These are phyloP conservation scores for Tympanuchus pallidicinctus DNA, from an alignment of 2,113 vertebrate species.

Conservation along the genomic window DNA sequence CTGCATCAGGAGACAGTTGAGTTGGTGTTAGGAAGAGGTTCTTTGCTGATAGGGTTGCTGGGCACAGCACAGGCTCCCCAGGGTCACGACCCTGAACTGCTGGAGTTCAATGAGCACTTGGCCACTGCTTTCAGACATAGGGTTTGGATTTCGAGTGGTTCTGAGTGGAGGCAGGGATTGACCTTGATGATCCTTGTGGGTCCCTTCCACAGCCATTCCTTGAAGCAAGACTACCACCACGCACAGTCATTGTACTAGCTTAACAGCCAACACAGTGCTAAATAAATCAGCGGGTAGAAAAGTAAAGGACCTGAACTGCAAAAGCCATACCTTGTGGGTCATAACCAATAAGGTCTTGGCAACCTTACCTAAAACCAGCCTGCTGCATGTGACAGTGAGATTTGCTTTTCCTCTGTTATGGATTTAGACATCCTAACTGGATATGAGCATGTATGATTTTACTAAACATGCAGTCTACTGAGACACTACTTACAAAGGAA, in stretches of 20 bases:
- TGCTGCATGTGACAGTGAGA: not conserved
- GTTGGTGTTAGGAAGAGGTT: not conserved
- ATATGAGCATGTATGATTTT: not conserved
- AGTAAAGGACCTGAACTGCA: not conserved
- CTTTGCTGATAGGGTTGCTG: not conserved
- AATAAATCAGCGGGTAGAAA: not conserved
- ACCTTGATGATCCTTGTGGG: not conserved
- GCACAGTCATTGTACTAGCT: not conserved
- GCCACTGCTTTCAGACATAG: not conserved
- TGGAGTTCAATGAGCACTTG: too few relatives aligned
- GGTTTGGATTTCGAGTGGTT: not conserved
- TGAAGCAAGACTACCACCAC: not conserved
- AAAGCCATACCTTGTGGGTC: not conserved
- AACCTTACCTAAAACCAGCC: not conserved
- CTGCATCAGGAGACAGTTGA: not conserved
- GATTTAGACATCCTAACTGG: not conserved
- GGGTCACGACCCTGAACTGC: not conserved
- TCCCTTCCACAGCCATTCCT: rapidly evolving
- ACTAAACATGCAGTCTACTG: not conserved
- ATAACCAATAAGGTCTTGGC: not conserved
- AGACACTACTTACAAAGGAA: not conserved
- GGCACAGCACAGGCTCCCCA: not conserved
- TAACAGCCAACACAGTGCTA: not conserved
- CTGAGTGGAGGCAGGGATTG: not conserved
- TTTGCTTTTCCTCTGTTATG: not conserved